These are phyloP conservation scores for Hirtodrosophila alboralis DNA, from an alignment of 2,888 invertebrate species.

Conservation along the genomic window DNA sequence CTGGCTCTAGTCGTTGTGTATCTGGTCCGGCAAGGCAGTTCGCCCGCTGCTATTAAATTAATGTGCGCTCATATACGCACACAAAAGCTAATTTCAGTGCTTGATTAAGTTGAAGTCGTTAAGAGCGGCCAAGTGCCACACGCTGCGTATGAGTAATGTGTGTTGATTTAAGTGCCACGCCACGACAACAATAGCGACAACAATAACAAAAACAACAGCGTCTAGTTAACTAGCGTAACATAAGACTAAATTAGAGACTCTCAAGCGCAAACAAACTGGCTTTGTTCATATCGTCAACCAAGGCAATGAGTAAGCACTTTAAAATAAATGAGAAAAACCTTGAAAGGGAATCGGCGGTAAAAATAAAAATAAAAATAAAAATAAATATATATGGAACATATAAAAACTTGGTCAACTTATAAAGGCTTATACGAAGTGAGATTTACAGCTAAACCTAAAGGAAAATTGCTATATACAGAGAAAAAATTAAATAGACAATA, in stretches of 20 bases:
- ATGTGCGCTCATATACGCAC: constrained; percentile 74
- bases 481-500: no score
- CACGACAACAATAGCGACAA: constrained; percentile 7
- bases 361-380: no score
- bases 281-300: neutral
- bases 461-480: no score
- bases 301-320: constrained; percentile 16
- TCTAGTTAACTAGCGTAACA: constrained; percentile 35
- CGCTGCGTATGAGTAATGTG: constrained; percentile 77
- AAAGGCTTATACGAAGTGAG: no score
- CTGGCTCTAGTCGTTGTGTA: constrained; percentile 6
- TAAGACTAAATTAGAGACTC: constrained; percentile 31
- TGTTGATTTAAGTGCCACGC: constrained; percentile 55
- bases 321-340: neutral
- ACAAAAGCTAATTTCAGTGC: constrained; percentile 76
- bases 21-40: constrained; percentile 25
- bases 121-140: constrained; percentile 68
- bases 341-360: no score
- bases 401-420: no score
- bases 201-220: neutral
- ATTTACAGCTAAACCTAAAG: no score
- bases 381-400: no score
- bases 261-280: constrained; percentile 1
- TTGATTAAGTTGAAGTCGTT: constrained; percentile 77
- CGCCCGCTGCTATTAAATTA: constrained; percentile 71